Evolutionary conservation across 2,888 invertebrate genomes (phyloP), one percentile per base, ranked within the genome.

Genomic region (Philonicus albiceps): DNA sequence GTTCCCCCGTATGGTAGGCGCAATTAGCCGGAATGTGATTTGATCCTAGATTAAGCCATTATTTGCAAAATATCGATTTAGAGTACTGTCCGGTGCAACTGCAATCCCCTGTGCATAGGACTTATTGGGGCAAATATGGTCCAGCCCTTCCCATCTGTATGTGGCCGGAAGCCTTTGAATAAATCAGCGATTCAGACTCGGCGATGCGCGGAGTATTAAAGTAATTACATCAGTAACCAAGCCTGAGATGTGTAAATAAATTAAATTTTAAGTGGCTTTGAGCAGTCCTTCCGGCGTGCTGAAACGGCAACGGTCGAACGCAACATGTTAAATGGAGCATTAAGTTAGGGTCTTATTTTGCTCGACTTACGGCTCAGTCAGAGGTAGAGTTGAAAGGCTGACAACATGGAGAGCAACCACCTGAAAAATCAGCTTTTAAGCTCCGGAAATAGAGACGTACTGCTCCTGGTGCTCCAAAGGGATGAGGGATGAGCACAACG

Each of bases 391-490:
- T 85, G 49, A 74, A 85, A 31, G 73, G 74, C 85, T 74, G 85
- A 85, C 49, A 85, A 74, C 85, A 85, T 85, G 40, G 74, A 74
- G 64, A 81, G 83, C 85, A 87, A 73, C 88, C 88, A 88, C 83
- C 88, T 87, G 88, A 88, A 88, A 88, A 88, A 88, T 88, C 87
- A 88, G 88, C 88, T 88, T 87, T 88, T 87, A 87, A 88, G 86
- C 87, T 88, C 88, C 88, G 88, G 88, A 88, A 88, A 88, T 87
- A 88, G 88, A 87, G 85, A 86, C 86, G 75, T 74, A 43, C 73
- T 73, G 73, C 64, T 83, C 30, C 37, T 73, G 76, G 27, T 74
- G 34, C 8, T 64, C 27, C 37, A 72, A 27, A 40, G 72, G 87
- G 86, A 88, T 86, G 76, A 86, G 81, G 75, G 76, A 74, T 37